Percentiles rank a stretch among this genome's conserved stretches.
phyloP scores from a whole-genome alignment of 2,113 vertebrate species.

The Uropsilus gracilis region DNA sequence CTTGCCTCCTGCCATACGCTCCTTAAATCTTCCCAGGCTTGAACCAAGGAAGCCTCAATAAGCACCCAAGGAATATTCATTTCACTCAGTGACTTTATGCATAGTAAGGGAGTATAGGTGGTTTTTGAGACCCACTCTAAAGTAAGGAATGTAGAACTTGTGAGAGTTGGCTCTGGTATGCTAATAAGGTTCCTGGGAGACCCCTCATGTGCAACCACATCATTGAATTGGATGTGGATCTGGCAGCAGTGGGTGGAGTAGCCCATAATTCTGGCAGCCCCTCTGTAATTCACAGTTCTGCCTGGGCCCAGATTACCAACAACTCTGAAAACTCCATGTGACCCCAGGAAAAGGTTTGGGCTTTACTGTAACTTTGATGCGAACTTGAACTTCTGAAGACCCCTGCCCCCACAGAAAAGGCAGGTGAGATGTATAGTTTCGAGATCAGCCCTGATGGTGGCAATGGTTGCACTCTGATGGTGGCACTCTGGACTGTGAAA shows the following conservation, averaged over 20 bases:
- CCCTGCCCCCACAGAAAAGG: conserved; percentile 53
- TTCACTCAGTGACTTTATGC: neutral
- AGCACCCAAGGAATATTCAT: neutral
- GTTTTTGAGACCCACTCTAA: neutral
- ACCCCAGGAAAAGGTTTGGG: conserved; percentile 62
- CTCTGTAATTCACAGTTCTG: neutral
- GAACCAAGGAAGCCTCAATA: neutral
- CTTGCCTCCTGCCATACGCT: neutral
- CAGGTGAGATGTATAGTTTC: conserved; percentile 61
- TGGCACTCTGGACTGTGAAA: conserved; percentile 65
- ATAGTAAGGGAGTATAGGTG: neutral
- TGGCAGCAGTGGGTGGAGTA: neutral
- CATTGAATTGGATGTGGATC: neutral
- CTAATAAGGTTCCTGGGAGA: neutral
- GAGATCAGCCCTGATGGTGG: conserved; percentile 49
- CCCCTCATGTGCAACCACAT: neutral
- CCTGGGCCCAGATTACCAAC: neutral
- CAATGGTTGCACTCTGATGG: conserved; percentile 67
- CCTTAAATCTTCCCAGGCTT: neutral
- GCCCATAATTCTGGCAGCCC: neutral
- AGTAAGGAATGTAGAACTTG: neutral
- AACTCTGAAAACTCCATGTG: neutral
- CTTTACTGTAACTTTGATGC: conserved; percentile 67
- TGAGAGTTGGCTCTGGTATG: neutral
- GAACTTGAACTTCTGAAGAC: conserved; percentile 72